phyloP scores from a whole-genome alignment of 2,797 vertebrate species.

The Prionace glauca region DNA sequence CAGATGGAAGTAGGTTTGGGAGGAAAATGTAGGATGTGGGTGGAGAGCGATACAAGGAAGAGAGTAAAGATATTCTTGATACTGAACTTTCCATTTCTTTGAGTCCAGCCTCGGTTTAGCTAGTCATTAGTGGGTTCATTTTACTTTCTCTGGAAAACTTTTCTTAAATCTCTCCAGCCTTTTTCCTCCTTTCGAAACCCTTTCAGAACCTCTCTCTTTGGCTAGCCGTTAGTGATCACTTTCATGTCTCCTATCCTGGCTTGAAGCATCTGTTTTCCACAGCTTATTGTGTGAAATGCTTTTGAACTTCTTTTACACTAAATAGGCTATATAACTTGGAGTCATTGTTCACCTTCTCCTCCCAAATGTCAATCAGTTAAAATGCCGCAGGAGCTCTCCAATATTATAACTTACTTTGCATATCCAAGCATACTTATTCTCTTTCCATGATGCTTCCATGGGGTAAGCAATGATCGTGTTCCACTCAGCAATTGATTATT shows the following conservation, averaged over 20 bases:
- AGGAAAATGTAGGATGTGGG: too few relatives aligned
- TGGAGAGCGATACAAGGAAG: too few relatives aligned
- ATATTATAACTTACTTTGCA: neutral
- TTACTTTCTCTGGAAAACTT: neutral
- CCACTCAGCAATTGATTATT: conserved; percentile 18
- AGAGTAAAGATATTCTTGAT: too few relatives aligned
- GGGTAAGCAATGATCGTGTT: neutral
- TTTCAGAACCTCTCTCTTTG: neutral
- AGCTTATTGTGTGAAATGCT: neutral
- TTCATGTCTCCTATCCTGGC: neutral
- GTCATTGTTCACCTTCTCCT: neutral
- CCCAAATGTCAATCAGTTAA: neutral
- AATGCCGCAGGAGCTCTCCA: neutral
- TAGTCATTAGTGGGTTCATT: neutral
- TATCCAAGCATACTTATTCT: neutral
- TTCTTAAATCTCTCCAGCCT: neutral
- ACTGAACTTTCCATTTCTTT: neutral
- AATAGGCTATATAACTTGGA: neutral
- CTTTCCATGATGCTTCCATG: neutral
- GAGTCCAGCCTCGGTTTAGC: neutral
- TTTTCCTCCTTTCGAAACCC: neutral
- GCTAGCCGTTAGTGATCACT: neutral
- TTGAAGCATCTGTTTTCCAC: neutral
- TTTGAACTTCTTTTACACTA: neutral
- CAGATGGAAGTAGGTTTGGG: too few relatives aligned